Evolutionary conservation across 1,140 invertebrate genomes (phyloP).

Genomic region (Zaprionus camerounensis): DNA sequence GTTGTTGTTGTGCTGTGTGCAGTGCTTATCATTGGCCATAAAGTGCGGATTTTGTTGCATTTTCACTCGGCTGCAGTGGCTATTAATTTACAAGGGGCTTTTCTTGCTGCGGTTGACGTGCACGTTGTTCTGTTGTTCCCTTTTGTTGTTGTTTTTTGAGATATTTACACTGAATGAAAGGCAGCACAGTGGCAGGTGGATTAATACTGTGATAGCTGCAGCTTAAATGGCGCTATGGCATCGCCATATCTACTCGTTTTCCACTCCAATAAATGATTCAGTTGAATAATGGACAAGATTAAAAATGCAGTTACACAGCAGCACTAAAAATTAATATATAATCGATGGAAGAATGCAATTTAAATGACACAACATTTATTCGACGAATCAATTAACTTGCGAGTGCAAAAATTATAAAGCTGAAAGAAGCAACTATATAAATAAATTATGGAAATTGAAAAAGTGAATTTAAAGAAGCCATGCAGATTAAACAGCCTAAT

Average conservation of each 20-base stretch:
- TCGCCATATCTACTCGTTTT: not conserved
- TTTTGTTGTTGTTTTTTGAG: not conserved
- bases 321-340: not conserved
- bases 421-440: not conserved
- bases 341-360: not conserved
- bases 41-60: constrained; percentile 52
- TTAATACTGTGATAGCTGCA: constrained; percentile 24
- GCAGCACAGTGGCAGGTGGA: constrained; percentile 16
- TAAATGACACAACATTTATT: not conserved
- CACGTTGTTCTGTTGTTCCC: not conserved
- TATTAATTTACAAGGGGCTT: constrained; percentile 70
- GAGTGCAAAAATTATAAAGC: not conserved
- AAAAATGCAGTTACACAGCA: not conserved
- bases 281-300: not conserved
- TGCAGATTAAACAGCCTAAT: too few species aligned
- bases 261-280: not conserved
- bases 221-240: not conserved
- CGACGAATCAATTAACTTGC: not conserved
- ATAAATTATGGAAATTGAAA: too few species aligned
- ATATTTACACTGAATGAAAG: constrained; percentile 12
- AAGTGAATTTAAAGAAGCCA: too few species aligned
- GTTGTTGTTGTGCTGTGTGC: constrained; percentile 10
- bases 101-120: constrained; percentile 29
- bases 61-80: constrained; percentile 62
- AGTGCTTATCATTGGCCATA: constrained; percentile 64